Evolutionary conservation across 2,888 invertebrate genomes (phyloP).

Genomic region (Darwinula stevensoni): DNA sequence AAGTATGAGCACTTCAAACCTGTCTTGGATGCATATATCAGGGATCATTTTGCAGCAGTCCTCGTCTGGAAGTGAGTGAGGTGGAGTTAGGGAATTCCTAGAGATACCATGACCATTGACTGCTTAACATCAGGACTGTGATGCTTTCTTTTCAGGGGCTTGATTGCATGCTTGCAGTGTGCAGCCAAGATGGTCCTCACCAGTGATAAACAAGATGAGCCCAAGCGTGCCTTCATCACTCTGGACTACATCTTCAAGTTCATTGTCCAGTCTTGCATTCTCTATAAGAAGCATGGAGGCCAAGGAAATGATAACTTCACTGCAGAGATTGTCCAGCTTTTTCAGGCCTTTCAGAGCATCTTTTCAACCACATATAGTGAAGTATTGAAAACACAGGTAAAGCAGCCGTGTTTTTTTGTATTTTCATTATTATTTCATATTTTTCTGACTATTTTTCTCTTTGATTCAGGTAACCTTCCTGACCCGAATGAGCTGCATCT

Average conservation of each 20-base stretch:
- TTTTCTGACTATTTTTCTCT: no score
- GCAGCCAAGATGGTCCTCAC: constrained; percentile 54
- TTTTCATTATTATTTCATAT: no score
- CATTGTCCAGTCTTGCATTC: constrained; percentile 40
- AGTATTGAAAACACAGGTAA: constrained; percentile 42
- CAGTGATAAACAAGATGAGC: constrained; percentile 60
- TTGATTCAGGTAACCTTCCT: no score
- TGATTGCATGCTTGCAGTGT: constrained; percentile 8
- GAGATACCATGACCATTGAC: background rate
- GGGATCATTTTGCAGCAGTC: constrained; percentile 76
- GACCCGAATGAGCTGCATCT: no score
- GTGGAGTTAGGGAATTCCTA: constrained; percentile 1
- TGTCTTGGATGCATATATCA: constrained; percentile 75
- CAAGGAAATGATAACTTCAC: constrained; percentile 65
- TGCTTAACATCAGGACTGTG: background rate
- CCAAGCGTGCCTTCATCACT: constrained; percentile 63
- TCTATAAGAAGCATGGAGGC: constrained; percentile 32
- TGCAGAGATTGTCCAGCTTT: constrained; percentile 29
- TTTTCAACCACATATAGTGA: constrained; percentile 34
- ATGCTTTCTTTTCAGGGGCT: constrained; percentile 9
- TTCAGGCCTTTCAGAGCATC: constrained; percentile 42
- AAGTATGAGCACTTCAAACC: constrained; percentile 83
- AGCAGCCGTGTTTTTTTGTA: no score
- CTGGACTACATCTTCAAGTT: constrained; percentile 74
- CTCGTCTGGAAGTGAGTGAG: constrained; percentile 55